A percentile compares a stretch with the other conserved stretches of the same genome.
phyloP scores from a whole-genome alignment of 1,140 invertebrate species.

The Aphaenogaster rudis region DNA sequence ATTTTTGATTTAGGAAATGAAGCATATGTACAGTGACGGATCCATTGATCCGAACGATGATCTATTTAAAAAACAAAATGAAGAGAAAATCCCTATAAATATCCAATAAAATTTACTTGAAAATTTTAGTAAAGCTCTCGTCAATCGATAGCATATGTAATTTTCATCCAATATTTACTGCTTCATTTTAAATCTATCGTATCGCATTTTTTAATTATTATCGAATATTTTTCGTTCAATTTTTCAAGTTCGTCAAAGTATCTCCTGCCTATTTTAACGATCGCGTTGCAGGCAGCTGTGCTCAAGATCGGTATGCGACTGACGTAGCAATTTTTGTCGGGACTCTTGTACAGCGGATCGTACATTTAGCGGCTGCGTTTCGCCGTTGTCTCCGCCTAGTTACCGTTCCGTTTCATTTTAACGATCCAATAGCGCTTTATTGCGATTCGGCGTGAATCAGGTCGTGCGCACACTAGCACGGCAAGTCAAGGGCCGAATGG shows the following conservation, averaged over 20 bases:
- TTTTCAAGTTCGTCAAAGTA: neutral
- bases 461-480: neutral
- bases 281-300: neutral
- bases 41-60: neutral
- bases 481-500: constrained; percentile 18
- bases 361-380: constrained; percentile 33
- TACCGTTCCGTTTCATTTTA: constrained; percentile 50
- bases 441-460: constrained; percentile 55
- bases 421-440: constrained; percentile 58
- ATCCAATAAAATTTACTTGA: neutral
- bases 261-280: neutral
- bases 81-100: constrained; percentile 8
- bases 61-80: constrained; percentile 21
- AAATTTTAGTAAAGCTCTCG: neutral
- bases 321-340: neutral
- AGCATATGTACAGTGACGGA: constrained; percentile 1
- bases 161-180: neutral
- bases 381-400: constrained; percentile 28
- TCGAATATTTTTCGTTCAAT: neutral
- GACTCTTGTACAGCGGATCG: constrained; percentile 2
- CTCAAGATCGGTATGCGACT: neutral
- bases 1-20: constrained; percentile 49
- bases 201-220: neutral
- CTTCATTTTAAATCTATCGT: neutral
- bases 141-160: neutral